Percentiles rank a stretch among this genome's conserved stretches.
Evolutionary conservation across 2,888 invertebrate genomes (phyloP).

Genomic region (Alcis repandata): DNA sequence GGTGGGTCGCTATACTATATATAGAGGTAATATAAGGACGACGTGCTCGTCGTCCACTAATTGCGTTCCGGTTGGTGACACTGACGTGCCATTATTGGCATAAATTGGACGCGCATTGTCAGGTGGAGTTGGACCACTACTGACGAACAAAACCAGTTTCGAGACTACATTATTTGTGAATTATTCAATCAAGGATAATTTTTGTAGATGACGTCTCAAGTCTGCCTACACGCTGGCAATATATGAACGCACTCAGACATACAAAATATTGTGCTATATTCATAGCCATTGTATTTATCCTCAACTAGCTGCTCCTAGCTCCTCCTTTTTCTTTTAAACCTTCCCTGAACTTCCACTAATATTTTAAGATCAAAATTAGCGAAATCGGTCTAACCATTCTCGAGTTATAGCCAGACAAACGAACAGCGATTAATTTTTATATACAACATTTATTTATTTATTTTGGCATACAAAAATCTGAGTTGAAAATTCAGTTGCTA

Average conservation of each 20-base stretch:
- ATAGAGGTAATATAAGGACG: constrained; percentile 3
- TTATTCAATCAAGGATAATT: constrained; percentile 24
- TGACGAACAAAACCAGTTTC: constrained; percentile 24
- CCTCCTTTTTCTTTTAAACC: too few relatives aligned
- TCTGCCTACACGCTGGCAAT: not conserved
- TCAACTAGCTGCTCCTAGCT: too few relatives aligned
- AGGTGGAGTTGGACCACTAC: not conserved
- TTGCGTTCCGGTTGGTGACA: constrained; percentile 29
- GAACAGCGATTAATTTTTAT: too few relatives aligned
- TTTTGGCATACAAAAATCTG: too few relatives aligned
- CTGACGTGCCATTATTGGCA: constrained; percentile 14
- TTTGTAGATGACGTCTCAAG: constrained; percentile 6
- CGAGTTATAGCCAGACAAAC: too few relatives aligned
- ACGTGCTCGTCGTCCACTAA: constrained; percentile 10
- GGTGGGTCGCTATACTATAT: too few relatives aligned
- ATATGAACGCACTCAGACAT: not conserved
- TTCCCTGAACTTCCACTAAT: too few relatives aligned
- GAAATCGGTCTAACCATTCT: too few relatives aligned
- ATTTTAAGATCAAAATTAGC: too few relatives aligned
- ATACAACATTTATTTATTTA: too few relatives aligned
- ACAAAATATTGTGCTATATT: not conserved
- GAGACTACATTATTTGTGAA: constrained; percentile 14
- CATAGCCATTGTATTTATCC: too few relatives aligned
- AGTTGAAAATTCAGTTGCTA: too few relatives aligned
- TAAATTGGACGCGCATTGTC: constrained; percentile 17